These are phyloP conservation scores for Neotoxoptera formosana DNA, from an alignment of 1,140 invertebrate genomes.

Conservation along the genomic window DNA sequence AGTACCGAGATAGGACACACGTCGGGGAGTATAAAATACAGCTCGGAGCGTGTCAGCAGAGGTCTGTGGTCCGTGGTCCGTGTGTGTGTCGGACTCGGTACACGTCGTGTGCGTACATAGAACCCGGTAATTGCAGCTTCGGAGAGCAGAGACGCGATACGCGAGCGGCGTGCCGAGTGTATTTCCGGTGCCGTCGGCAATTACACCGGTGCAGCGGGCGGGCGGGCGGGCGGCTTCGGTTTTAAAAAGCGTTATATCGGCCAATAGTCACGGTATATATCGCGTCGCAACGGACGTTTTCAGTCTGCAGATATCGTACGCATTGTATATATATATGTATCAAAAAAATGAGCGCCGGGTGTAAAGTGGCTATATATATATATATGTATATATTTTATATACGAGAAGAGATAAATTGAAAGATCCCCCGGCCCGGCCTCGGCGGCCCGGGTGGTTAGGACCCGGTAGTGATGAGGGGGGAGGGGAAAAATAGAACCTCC, in stretches of 20 bases:
- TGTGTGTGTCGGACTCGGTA: background rate
- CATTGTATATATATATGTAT: background rate
- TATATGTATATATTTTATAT: too few relatives aligned
- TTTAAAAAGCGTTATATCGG: background rate
- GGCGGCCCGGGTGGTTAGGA: too few relatives aligned
- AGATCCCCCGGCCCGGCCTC: background rate
- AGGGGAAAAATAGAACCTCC: background rate
- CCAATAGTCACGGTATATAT: constrained; percentile 13
- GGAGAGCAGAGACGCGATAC: background rate
- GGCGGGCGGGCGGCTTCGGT: too few relatives aligned
- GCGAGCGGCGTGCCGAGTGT: background rate
- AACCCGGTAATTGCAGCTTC: background rate
- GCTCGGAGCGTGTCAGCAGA: background rate
- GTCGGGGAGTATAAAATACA: background rate
- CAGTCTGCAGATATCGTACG: background rate
- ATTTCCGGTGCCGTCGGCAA: background rate
- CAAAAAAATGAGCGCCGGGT: background rate
- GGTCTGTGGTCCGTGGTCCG: background rate
- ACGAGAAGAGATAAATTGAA: background rate
- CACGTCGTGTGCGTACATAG: background rate
- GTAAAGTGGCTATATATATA: background rate
- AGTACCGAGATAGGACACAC: too few relatives aligned
- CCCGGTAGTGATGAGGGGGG: too few relatives aligned
- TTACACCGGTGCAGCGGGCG: background rate
- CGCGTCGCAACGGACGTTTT: background rate